Evolutionary conservation across 2,113 vertebrate species (phyloP).

Genomic region (Coregonus clupeaformis): DNA sequence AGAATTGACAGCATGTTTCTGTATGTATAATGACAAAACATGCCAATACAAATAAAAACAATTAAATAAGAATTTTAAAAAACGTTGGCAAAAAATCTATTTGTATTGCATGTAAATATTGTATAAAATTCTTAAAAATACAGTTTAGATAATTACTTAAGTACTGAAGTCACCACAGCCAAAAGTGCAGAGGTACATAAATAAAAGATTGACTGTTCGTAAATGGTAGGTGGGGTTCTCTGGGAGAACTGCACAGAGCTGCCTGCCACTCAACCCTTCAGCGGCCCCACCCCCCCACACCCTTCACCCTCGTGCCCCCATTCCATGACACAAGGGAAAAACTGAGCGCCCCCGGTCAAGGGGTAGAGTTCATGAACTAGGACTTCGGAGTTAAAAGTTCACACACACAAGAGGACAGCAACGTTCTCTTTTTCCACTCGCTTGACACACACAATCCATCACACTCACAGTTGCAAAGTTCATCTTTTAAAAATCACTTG

Average conservation of each 20-base stretch:
- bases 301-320: not conserved
- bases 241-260: conserved; percentile 23
- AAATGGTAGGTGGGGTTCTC: conserved; percentile 56
- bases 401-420: conserved; percentile 55
- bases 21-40: conserved; percentile 60
- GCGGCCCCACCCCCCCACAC: conserved; percentile 9
- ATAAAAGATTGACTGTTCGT: conserved; percentile 72
- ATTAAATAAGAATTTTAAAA: conserved; percentile 62
- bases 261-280: conserved; percentile 25
- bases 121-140: conserved; percentile 85
- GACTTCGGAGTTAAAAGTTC: conserved; percentile 67
- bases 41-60: conserved; percentile 61
- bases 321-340: conserved; percentile 51
- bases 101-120: conserved; percentile 82
- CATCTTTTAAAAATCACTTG: conserved; percentile 45
- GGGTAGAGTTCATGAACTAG: conserved; percentile 76
- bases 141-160: conserved; percentile 80
- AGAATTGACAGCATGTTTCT: conserved; percentile 57
- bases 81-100: conserved; percentile 62
- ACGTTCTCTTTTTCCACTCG: conserved; percentile 15
- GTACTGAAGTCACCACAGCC: conserved; percentile 82
- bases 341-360: conserved; percentile 67
- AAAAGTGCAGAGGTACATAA: conserved; percentile 85
- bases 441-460: conserved; percentile 29
- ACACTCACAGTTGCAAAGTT: conserved; percentile 55